Evolutionary conservation across 2,888 invertebrate species (phyloP), one percentile per base, ranked within the genome.

Genomic region (Plutella xylostella): DNA sequence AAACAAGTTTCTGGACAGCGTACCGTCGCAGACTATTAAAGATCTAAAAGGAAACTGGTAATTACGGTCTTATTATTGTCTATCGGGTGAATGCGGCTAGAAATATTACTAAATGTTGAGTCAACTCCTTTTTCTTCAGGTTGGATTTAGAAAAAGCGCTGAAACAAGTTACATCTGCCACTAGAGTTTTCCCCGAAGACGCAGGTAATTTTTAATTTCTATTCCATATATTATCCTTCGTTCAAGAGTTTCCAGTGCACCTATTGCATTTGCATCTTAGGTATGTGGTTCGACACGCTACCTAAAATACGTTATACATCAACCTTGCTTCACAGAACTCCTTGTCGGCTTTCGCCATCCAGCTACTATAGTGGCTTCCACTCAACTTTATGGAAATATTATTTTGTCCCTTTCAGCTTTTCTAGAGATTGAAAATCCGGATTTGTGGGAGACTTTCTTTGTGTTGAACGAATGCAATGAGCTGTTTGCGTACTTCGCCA

Each of bases 401-500:
- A n/a, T n/a, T n/a, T n/a, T n/a, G n/a, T n/a, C n/a, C n/a, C 2
- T 7, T 61, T 7, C 50, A 88, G 90, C 88, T 21, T 90, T 91
- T 55, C 73, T 84, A 55, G 88, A 88, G 57, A 86, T 91, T 41
- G 89, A 90, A 51, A 86, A 85, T 56, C 85, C 87, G 6, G 79
- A 85, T 30, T 68, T 77, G 20, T 85, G 87, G 54, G 90, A 91
- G 48, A 60, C 90, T 20, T 58, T 63, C 43, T 85, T 85, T 31
- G 76, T 90, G 3, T 87, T 90, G 38, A 89, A 87, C 42, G 92
- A 93, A 61, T 92, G 92, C 57, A 90, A 92, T 64, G 93, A 94
- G 62, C 75, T 94, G 41, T 94, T 92, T 64, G 89, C 90, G 1
- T 90, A 89, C 64, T 94, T 93, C 59, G 92, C 93, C 54, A 88